These are phyloP conservation scores for Marmota monax DNA, from an alignment of 2,113 vertebrate species.

Conservation along the genomic window DNA sequence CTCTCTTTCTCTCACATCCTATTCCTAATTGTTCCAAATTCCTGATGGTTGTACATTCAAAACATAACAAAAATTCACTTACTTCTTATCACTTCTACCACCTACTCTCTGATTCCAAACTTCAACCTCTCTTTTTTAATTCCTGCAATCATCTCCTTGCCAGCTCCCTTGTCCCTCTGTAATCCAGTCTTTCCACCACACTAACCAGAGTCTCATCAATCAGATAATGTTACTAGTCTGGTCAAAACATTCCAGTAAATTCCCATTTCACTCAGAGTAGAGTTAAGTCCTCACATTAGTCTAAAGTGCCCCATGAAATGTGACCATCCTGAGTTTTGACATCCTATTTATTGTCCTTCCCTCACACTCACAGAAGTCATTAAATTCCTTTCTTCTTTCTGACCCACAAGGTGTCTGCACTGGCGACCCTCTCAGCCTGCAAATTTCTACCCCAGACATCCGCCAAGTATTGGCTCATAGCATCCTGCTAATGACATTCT, in stretches of 20 bases:
- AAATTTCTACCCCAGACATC: background rate
- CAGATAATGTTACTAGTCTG: background rate
- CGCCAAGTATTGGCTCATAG: background rate
- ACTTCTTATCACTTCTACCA: background rate
- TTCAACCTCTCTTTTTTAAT: background rate
- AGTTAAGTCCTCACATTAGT: background rate
- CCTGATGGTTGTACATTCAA: background rate
- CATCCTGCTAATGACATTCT: background rate
- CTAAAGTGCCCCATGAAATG: background rate
- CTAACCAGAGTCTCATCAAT: background rate
- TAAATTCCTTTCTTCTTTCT: background rate
- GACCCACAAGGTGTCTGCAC: background rate
- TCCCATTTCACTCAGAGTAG: background rate
- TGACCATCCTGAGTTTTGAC: background rate
- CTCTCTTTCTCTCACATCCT: background rate
- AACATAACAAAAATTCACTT: background rate
- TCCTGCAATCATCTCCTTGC: background rate
- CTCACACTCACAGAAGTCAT: too few relatives aligned
- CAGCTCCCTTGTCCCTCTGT: too few relatives aligned
- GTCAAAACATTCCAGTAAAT: background rate
- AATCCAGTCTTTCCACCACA: background rate
- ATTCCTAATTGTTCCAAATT: background rate
- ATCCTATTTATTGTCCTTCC: accelerated
- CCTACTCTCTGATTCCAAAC: too few relatives aligned
- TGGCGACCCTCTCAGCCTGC: too few relatives aligned